These are phyloP conservation scores for Drosophila emarginata DNA, from an alignment of 2,888 invertebrate genomes.

Conservation along the genomic window DNA sequence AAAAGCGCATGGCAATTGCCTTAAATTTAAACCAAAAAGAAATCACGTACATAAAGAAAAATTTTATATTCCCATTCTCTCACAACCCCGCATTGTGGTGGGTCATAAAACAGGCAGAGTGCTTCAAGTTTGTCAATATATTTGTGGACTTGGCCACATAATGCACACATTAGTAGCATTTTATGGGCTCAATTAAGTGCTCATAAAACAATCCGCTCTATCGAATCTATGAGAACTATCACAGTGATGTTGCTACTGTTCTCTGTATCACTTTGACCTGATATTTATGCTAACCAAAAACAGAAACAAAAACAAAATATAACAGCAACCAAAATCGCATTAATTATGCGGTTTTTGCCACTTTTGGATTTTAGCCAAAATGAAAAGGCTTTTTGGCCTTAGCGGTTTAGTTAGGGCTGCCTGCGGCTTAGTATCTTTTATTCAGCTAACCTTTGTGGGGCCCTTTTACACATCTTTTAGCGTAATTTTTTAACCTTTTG, in stretches of 20 bases:
- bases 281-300: slow-evolving; percentile 28
- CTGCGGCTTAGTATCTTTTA: slow-evolving; percentile 26
- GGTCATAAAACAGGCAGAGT: slow-evolving; percentile 1
- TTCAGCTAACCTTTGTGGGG: slow-evolving; percentile 14
- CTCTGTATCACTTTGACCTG: slow-evolving; percentile 19
- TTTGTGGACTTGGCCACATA: slow-evolving; percentile 39
- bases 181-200: slow-evolving; percentile 67
- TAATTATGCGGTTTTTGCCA: slow-evolving; percentile 62
- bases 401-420: slow-evolving; percentile 35
- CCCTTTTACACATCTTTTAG: background rate
- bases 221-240: background rate
- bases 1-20: slow-evolving; percentile 28
- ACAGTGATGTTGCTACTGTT: background rate
- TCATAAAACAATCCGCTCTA: slow-evolving; percentile 47
- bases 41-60: slow-evolving; percentile 37
- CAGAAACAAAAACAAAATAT: background rate
- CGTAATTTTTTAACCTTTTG: slow-evolving; percentile 30
- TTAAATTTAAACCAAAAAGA: slow-evolving; percentile 20
- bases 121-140: slow-evolving; percentile 39
- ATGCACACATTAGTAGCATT: slow-evolving; percentile 55
- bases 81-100: background rate
- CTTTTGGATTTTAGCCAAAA: slow-evolving; percentile 22
- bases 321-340: slow-evolving; percentile 56
- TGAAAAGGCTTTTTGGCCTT: slow-evolving; percentile 27
- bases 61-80: slow-evolving; percentile 25